A percentile compares a stretch with the other conserved stretches of the same genome.
These are phyloP conservation scores for Coenobita brevimanus DNA, from an alignment of 1,140 invertebrate genomes.

Conservation along the genomic window DNA sequence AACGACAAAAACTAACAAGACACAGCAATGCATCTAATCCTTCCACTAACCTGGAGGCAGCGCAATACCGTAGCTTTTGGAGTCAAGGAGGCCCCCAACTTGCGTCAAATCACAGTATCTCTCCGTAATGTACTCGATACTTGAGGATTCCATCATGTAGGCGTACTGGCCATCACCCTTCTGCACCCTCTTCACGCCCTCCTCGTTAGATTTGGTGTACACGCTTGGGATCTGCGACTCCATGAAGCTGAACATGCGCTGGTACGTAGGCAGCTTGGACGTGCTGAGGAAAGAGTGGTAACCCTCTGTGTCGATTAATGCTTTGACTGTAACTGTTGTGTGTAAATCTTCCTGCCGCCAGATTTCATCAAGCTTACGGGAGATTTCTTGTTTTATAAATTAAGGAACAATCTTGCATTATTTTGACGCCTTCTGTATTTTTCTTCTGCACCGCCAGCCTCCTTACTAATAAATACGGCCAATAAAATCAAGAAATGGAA, in stretches of 20 bases:
- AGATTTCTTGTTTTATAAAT: not conserved
- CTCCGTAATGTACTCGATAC: constrained; percentile 82
- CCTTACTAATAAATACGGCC: too few species aligned
- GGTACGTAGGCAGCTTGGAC: constrained; percentile 92
- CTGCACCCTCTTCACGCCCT: constrained; percentile 88
- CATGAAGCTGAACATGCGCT: constrained; percentile 95
- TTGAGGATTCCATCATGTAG: constrained; percentile 94
- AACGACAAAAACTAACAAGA: too few species aligned
- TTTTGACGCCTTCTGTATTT: too few species aligned
- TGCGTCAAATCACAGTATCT: constrained; percentile 92
- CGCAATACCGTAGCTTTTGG: constrained; percentile 94
- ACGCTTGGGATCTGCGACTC: constrained; percentile 87
- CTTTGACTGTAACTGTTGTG: too few species aligned
- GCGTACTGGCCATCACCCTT: constrained; percentile 90
- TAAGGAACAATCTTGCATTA: too few species aligned
- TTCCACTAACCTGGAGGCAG: constrained; percentile 88
- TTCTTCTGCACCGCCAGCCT: not conserved
- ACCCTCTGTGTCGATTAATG: too few species aligned
- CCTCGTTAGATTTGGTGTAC: constrained; percentile 87
- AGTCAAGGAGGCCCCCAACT: constrained; percentile 91
- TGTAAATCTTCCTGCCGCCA: too few species aligned
- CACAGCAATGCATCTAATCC: too few species aligned
- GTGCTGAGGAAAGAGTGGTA: constrained; percentile 77
- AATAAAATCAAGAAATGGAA: too few species aligned
- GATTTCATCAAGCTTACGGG: too few species aligned